Evolutionary conservation across 35 echinoderm and acorn worm species (phyloP).

Genomic region (Hemicentrotus pulcherrimus): DNA sequence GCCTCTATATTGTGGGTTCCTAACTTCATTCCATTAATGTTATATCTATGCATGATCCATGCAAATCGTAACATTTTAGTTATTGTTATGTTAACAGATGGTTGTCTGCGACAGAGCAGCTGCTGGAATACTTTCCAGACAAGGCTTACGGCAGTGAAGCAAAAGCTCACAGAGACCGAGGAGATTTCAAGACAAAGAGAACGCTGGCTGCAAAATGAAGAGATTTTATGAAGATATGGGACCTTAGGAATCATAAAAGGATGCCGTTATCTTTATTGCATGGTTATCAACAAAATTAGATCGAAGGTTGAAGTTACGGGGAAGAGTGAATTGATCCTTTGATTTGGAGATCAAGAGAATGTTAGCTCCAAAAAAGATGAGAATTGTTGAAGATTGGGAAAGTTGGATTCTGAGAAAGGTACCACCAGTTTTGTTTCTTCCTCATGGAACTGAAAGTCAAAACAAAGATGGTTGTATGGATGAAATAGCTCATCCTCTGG

Average conservation of each 20-base stretch:
- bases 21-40: too few relatives aligned
- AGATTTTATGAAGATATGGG: background rate
- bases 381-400: background rate
- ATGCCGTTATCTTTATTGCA: background rate
- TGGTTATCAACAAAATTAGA: background rate
- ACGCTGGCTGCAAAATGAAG: background rate
- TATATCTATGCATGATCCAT: too few relatives aligned
- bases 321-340: background rate
- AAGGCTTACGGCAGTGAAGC: slow-evolving; percentile 32
- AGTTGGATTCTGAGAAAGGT: background rate
- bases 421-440: background rate
- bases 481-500: background rate
- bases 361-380: background rate
- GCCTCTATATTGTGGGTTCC: too few relatives aligned
- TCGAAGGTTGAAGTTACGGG: background rate
- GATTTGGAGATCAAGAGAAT: background rate
- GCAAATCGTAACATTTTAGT: too few relatives aligned
- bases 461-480: too few relatives aligned
- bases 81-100: background rate
- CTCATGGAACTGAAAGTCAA: too few relatives aligned
- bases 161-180: background rate
- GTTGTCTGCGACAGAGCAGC: slow-evolving; percentile 31
- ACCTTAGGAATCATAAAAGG: background rate
- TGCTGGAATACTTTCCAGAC: slow-evolving; percentile 40
- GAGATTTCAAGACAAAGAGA: background rate